Base-by-base conservation (phyloP, 2,797 vertebrate species). In the Poecile montanus region DNA sequence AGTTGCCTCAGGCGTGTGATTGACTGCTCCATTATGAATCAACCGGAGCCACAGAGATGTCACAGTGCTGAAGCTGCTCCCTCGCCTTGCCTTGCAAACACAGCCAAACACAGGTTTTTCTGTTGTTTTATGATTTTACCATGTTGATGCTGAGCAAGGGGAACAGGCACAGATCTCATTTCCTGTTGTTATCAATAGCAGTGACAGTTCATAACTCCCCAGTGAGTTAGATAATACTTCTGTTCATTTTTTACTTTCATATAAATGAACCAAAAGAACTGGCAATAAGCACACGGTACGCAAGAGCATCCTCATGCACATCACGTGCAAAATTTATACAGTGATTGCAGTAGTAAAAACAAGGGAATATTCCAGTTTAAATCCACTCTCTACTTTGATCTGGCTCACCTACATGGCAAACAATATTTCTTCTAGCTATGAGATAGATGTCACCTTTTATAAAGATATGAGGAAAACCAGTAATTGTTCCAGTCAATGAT, bases 111-210 rank as follows among this genome's bases (percentile, higher is more conserved):
- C 3, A 5, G 50, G 10, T 70, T 89, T 89, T 66, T 58, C 44
- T 45, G n/a, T 45, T 75, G 47, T 53, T 95, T 94, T 88, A 60
- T 80, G 81, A 80, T 70, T 89, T 85, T 71, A 19, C 85, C 38
- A 10, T 18, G 0, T 62, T 36, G 18, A 11, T 91, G 92, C 94
- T 96, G 94, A 94, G 89, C 89, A 88, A 95, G 79, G 70, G 48
- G 88, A 91, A 50, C 2, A 4, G 25, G 80, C 6, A 1, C 75
- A 67, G 85, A 79, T 93, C 83, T 97, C 91, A 95, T 97, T 97
- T 97, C 95, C 96, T 95, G 89, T 97, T 95, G 85, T 94, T 96
- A 95, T 94, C 91, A 90, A 73, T 96, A 96, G 91, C 27, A 1
- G 57, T 87, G 95, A 57, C 91, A 90, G 67, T 82, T 96, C 93